phyloP scores from a whole-genome alignment of 2,797 vertebrate species.

The Heteromormyrus szaboi region DNA sequence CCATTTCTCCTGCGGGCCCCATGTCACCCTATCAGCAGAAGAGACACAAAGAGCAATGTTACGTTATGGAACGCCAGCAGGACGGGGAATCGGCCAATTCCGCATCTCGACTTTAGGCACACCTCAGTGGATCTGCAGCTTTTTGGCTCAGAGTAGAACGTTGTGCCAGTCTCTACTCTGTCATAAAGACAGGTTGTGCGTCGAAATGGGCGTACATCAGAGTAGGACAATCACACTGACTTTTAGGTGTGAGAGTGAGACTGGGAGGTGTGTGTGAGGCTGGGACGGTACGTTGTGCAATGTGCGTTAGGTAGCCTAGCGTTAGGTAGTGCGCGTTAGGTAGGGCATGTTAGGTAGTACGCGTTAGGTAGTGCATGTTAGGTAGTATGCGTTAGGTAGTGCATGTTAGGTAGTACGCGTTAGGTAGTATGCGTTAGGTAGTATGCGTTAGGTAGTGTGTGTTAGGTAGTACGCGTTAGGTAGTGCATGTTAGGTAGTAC shows the following conservation, averaged over 20 bases:
- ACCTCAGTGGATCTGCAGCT: background rate
- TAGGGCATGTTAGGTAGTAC: too few species aligned
- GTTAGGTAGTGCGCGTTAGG: too few species aligned
- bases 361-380: too few species aligned
- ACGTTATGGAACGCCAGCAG: background rate
- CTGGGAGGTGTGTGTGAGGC: background rate
- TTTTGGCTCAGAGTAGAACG: background rate
- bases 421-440: too few species aligned
- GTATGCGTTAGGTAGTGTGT: too few species aligned
- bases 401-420: too few species aligned
- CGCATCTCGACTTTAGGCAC: background rate
- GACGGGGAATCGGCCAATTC: background rate
- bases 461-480: too few species aligned
- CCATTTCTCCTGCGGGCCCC: slow-evolving; percentile 78
- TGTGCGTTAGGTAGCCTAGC: too few species aligned
- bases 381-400: too few species aligned
- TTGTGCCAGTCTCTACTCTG: background rate
- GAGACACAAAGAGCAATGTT: slow-evolving; percentile 25
- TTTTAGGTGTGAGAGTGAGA: background rate
- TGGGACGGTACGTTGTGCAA: background rate
- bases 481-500: too few species aligned
- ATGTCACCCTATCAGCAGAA: slow-evolving; percentile 79
- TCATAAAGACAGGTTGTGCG: background rate
- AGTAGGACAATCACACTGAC: background rate
- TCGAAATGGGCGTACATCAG: background rate